Evolutionary conservation across 2,797 vertebrate species (phyloP), one percentile per base, ranked within the genome.

Genomic region (Lepidocolaptes lacrymiger): DNA sequence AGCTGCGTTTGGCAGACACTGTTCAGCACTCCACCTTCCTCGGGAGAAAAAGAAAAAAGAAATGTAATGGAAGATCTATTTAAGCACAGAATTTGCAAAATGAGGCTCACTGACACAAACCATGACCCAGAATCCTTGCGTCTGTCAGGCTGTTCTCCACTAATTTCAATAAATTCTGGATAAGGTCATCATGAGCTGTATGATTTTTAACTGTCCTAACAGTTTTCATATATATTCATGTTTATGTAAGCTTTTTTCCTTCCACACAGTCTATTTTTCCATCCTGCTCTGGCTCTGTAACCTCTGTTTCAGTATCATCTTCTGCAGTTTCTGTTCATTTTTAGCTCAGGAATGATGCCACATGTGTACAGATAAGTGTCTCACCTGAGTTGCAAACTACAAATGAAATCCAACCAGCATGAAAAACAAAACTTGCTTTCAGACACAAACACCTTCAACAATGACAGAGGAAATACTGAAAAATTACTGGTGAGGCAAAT

Each of bases 401-500:
- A 94, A 93, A 77, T 62, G 27, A 58, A 81, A 63, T 52, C 66
- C 43, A 64, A 78, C n/a, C 66, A 86, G 59, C 0, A 0, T 78
- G 44, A 76, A 83, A 85, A 93, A n/a, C 26, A 86, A 68, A 68
- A 54, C 55, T 79, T 13, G 3, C 32, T 55, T 91, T 90, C 63
- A 62, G 52, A 51, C 32, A 55, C 27, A 82, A 79, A 68, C 41
- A 69, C 51, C 55, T 89, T 81, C 37, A 78, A 26, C 58, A 84
- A 11, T 63, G 71, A 69, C 46, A 88, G 67, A 85, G 41, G 22
- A 88, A 93, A 82, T 51, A 51, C 72, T 78, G 75, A 76, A 78
- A 95, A 89, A 89, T 76, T 81, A 94, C 72, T 30, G 64, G 48
- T 64, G 85, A 86, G 92, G 43, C 48, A 91, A 93, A 96, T 91